Evolutionary conservation across 2,113 vertebrate species (phyloP).

Genomic region (Laticauda colubrina): DNA sequence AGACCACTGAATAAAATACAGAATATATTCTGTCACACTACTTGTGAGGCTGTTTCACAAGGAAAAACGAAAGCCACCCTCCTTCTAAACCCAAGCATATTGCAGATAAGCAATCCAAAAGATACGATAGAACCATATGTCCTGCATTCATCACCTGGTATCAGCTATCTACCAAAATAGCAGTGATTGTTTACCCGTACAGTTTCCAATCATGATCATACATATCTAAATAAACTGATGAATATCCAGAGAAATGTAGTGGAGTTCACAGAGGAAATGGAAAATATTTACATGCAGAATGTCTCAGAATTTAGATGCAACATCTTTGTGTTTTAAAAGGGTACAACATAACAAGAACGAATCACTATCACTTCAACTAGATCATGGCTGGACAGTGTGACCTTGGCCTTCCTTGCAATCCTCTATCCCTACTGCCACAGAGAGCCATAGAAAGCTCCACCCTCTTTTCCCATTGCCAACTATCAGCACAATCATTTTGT

Average conservation of each 20-base stretch:
- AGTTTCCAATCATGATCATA: background rate
- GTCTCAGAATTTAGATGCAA: background rate
- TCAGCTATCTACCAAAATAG: background rate
- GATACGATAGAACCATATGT: background rate
- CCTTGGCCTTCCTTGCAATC: background rate
- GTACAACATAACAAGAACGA: background rate
- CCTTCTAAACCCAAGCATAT: background rate
- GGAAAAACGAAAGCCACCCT: background rate
- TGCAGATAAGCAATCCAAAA: background rate
- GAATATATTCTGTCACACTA: background rate
- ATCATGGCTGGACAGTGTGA: background rate
- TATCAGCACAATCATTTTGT: background rate
- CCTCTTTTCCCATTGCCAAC: background rate
- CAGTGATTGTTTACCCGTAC: background rate
- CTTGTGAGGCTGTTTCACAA: background rate
- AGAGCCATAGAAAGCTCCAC: background rate
- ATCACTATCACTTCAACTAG: background rate
- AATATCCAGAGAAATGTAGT: background rate
- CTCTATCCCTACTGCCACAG: background rate
- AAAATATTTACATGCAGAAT: background rate
- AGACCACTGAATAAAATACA: background rate
- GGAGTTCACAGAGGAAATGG: background rate
- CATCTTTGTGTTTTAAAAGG: background rate
- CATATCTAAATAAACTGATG: background rate
- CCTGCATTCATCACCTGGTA: background rate